Percentiles rank a stretch among this genome's conserved stretches.
Evolutionary conservation across 2,797 vertebrate genomes (phyloP).

Genomic region (Lepilemur septentrionalis): DNA sequence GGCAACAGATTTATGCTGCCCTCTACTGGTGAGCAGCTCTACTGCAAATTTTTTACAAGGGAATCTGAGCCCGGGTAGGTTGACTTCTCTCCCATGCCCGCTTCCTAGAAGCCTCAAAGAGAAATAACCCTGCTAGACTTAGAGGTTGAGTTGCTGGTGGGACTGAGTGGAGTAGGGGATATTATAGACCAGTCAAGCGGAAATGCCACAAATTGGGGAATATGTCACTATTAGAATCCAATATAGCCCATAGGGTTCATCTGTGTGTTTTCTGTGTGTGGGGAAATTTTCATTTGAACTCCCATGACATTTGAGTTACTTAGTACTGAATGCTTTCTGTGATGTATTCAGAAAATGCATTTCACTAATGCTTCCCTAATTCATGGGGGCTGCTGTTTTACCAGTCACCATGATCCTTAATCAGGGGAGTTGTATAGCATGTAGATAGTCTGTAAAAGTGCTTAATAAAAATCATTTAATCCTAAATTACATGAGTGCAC

Average conservation of each 20-base stretch:
- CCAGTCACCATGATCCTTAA: constrained; percentile 85
- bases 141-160: not conserved
- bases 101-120: constrained; percentile 6
- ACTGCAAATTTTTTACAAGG: constrained; percentile 30
- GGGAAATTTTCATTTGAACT: constrained; percentile 67
- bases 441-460: constrained; percentile 87
- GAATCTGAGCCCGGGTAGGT: not conserved
- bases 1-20: constrained; percentile 77
- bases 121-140: not conserved
- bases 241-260: not conserved
- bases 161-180: not conserved
- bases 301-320: constrained; percentile 79
- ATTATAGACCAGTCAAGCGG: not conserved
- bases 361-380: constrained; percentile 83
- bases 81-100: not conserved
- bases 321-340: constrained; percentile 68
- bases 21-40: constrained; percentile 66
- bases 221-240: constrained; percentile 27
- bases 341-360: constrained; percentile 78
- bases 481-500: constrained; percentile 89
- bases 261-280: not conserved
- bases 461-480: constrained; percentile 89
- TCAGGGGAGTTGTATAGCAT: constrained; percentile 84
- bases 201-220: not conserved
- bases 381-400: constrained; percentile 82